Percentiles rank a stretch among this genome's conserved stretches.
Evolutionary conservation across 2,113 vertebrate genomes (phyloP).

Genomic region (Daboia siamensis): DNA sequence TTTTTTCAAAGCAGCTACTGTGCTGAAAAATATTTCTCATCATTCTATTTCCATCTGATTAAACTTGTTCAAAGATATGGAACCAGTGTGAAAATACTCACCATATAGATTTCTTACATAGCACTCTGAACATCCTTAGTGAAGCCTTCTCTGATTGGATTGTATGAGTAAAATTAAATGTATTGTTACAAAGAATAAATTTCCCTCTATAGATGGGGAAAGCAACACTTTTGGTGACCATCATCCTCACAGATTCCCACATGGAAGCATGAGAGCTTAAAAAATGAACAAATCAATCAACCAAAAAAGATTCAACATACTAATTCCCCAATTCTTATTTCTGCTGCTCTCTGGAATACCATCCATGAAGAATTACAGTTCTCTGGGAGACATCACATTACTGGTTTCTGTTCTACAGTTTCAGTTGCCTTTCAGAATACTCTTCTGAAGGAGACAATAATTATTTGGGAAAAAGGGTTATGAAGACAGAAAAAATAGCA

Average conservation of each 20-base stretch:
- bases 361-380: neutral
- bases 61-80: neutral
- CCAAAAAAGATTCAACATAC: neutral
- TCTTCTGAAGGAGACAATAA: neutral
- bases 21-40: neutral
- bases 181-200: neutral
- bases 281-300: neutral
- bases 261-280: neutral
- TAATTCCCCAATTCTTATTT: neutral
- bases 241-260: neutral
- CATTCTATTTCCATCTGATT: neutral
- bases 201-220: neutral
- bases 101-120: neutral
- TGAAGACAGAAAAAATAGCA: neutral
- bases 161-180: neutral
- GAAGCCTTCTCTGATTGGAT: neutral
- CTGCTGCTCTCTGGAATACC: neutral
- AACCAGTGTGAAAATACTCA: neutral
- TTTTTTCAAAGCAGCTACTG: neutral
- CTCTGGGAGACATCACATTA: neutral
- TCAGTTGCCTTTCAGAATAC: neutral
- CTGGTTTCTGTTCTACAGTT: neutral
- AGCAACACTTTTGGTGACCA: neutral
- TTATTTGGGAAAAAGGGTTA: neutral
- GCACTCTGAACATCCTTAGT: neutral